A percentile compares a stretch with the other conserved stretches of the same genome.
Evolutionary conservation across 2,888 invertebrate species (phyloP).

Genomic region (Sepiola atlantica): DNA sequence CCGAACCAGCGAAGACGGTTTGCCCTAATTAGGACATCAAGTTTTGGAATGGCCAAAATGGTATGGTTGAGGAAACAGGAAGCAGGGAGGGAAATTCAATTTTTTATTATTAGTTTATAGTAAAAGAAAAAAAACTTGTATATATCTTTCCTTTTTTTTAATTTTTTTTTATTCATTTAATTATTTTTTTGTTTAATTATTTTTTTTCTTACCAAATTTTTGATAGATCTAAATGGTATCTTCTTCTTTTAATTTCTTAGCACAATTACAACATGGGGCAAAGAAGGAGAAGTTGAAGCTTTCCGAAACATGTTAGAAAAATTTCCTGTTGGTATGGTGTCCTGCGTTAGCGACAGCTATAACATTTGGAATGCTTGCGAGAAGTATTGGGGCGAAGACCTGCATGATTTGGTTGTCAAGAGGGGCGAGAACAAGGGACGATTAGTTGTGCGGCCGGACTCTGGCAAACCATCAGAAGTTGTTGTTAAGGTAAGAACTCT

Average conservation of each 20-base stretch:
- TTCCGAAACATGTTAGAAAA: conserved; percentile 75
- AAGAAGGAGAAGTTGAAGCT: conserved; percentile 74
- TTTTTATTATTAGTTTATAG: too few species aligned
- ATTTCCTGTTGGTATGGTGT: conserved; percentile 73
- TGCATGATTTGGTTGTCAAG: conserved; percentile 71
- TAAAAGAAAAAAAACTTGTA: too few species aligned
- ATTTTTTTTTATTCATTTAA: not conserved
- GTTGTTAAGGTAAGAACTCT: conserved; percentile 72
- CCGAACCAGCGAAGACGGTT: too few species aligned
- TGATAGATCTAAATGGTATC: not conserved
- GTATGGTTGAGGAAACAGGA: too few species aligned
- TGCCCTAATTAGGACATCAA: too few species aligned
- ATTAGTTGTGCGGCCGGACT: conserved; percentile 77
- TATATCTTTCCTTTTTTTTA: not conserved
- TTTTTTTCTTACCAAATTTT: not conserved
- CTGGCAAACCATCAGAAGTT: conserved; percentile 75
- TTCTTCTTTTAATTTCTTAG: conserved; percentile 63
- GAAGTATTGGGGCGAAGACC: conserved; percentile 75
- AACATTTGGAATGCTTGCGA: conserved; percentile 76
- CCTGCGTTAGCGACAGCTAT: conserved; percentile 76
- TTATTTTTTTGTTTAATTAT: not conserved
- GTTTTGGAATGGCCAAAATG: too few species aligned
- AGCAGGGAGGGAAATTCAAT: too few species aligned
- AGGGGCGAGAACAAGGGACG: conserved; percentile 68
- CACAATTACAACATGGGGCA: conserved; percentile 77